Evolutionary conservation across 2,888 invertebrate species (phyloP).

Genomic region (Trissolcus brochymenae): DNA sequence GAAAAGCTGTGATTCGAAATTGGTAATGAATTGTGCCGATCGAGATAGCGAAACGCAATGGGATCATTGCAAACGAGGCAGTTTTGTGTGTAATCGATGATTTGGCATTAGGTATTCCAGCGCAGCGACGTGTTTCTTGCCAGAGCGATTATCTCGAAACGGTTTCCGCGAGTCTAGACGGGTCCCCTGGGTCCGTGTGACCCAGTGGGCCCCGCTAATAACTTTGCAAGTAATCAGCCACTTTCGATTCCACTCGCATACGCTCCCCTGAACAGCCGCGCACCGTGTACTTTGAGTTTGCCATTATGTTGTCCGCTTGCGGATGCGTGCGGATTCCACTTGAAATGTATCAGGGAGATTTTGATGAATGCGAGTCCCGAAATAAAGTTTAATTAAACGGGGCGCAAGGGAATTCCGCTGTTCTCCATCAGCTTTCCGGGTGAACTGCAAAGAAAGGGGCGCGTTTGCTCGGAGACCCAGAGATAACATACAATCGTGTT

Average conservation of each 20-base stretch:
- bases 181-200: constrained; percentile 27
- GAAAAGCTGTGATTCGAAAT: too few relatives aligned
- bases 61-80: neutral
- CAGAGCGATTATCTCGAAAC: constrained; percentile 41
- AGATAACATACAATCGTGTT: too few relatives aligned
- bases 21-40: neutral
- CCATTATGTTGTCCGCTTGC: constrained; percentile 19
- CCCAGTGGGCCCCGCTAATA: constrained; percentile 37
- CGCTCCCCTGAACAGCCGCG: constrained; percentile 25
- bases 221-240: constrained; percentile 37
- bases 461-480: too few relatives aligned
- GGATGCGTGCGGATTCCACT: constrained; percentile 22
- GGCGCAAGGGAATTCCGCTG: constrained; percentile 4
- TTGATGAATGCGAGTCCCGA: constrained; percentile 22
- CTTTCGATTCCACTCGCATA: constrained; percentile 40
- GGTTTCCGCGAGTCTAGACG: constrained; percentile 27
- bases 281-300: constrained; percentile 34
- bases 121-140: constrained; percentile 33
- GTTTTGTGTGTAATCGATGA: constrained; percentile 31
- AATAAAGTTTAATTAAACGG: constrained; percentile 41
- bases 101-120: constrained; percentile 42
- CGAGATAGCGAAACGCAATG: neutral
- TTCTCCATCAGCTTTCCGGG: constrained; percentile 2
- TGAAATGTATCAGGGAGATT: constrained; percentile 22
- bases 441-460: constrained; percentile 1